Evolutionary conservation across 2,113 vertebrate genomes (phyloP), one percentile per base, ranked within the genome.

Genomic region (Sterna hirundo): DNA sequence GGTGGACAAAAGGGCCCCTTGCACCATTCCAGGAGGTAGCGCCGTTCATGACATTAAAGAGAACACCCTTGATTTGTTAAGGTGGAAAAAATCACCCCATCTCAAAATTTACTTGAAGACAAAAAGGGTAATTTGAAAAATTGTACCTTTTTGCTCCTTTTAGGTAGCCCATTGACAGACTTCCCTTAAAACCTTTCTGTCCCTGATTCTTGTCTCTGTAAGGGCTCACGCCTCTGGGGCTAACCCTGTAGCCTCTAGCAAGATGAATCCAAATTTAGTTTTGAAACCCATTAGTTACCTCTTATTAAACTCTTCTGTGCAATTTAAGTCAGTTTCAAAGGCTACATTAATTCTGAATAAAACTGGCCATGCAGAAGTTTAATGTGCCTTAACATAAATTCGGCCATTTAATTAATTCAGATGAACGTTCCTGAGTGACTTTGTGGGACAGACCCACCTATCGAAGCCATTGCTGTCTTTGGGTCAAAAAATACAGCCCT

Each of bases 281-380:
- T 86, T 86, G 86, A 90, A 95, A 88, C 55, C 76, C 68, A 81
- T 95, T 96, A 96, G 90, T 88, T 93, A 47, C 38, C 46, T 90
- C 71, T 83, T 86, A 86, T 92, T 96, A 96, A 96, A 88, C 44
- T 91, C 52, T 80, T 94, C 78, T 74, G 62, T 83, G 66, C 85
- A 92, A 66, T 93, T 95, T 94, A 88, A 88, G 90, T 93, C 0
- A 0, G 68, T 86, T 88, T 83, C 85, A 94, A 95, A 93, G 64
- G 79, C 78, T 83, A 44, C 64, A 83, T 93, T 96, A 94, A 88
- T 93, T 96, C 83, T n/a, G 64, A 78, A 74, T 86, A 88, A 96
- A 96, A 88, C 40, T 44, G 15, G 32, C 88, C 71, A 44, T 71
- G 88, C 46, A 81, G 64, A 92, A 83, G 46, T 93, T 90, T 94